Evolutionary conservation across 2,113 vertebrate species (phyloP).

Genomic region (Lepus europaeus): DNA sequence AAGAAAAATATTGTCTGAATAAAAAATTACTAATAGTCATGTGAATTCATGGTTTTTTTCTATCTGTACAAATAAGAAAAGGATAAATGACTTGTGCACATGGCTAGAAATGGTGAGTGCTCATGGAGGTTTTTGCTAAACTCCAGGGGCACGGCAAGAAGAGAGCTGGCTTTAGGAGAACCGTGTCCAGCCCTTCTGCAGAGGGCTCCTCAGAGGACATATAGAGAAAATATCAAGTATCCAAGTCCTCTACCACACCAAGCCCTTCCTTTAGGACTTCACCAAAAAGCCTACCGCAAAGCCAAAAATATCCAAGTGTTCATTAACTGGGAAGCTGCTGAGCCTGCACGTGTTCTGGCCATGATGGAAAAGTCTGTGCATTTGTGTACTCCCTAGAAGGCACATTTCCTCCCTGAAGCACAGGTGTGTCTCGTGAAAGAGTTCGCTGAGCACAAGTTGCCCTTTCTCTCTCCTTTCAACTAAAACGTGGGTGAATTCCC

Average conservation of each 20-base stretch:
- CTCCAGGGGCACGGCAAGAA: neutral
- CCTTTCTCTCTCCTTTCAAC: neutral
- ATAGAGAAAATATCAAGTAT: neutral
- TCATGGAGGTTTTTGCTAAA: neutral
- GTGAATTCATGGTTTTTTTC: conserved; percentile 1
- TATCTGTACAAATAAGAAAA: neutral
- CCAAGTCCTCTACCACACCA: neutral
- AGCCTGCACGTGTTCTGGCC: neutral
- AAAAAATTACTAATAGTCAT: conserved; percentile 13
- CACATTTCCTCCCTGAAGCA: neutral
- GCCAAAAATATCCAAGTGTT: neutral
- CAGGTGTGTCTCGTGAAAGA: neutral
- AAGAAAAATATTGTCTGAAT: conserved; percentile 40
- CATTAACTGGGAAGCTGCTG: neutral
- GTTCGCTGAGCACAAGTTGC: neutral
- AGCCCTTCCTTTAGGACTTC: neutral
- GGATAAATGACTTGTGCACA: neutral
- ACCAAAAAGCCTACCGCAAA: neutral
- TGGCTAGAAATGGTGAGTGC: neutral
- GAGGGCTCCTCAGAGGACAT: neutral
- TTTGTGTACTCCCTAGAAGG: neutral
- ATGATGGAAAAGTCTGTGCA: neutral
- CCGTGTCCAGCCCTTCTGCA: neutral
- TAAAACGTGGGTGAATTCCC: neutral
- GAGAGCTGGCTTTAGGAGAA: neutral